Conservation (phyloP, 2,888 invertebrate species). For the Xanthia icteritia region DNA sequence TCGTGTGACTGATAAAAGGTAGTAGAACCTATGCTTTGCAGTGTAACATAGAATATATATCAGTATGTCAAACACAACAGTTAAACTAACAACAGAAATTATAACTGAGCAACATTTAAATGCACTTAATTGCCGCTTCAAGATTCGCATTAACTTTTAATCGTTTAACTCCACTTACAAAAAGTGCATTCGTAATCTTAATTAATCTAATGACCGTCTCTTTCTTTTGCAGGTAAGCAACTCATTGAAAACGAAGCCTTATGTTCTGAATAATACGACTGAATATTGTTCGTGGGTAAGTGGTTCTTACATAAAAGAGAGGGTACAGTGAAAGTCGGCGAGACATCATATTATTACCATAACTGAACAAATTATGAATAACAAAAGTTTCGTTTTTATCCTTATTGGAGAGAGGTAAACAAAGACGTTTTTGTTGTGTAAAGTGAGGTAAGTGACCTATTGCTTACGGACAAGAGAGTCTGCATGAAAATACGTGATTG, state of each 20-base stretch:
- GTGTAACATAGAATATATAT: background rate
- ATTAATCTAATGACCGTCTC: slow-evolving; percentile 63
- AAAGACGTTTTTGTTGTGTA: slow-evolving; percentile 16
- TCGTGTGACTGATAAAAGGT: background rate
- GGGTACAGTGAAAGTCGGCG: slow-evolving; percentile 62
- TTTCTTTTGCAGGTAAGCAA: slow-evolving; percentile 66
- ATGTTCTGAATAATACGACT: background rate
- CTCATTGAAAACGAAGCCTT: slow-evolving; percentile 33
- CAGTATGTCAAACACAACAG: no score
- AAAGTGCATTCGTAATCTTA: slow-evolving; percentile 57
- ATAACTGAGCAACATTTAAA: slow-evolving; percentile 32
- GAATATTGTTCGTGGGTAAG: slow-evolving; percentile 21
- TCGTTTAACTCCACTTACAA: slow-evolving; percentile 47
- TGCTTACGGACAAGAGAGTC: background rate
- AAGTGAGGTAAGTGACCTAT: slow-evolving; percentile 11
- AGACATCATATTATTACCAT: slow-evolving; percentile 58
- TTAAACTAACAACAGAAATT: slow-evolving; percentile 31
- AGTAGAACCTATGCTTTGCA: background rate
- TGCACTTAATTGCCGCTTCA: slow-evolving; percentile 33
- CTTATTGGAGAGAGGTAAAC: slow-evolving; percentile 27
- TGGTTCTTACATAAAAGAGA: slow-evolving; percentile 60
- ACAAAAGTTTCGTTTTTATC: slow-evolving; percentile 44
- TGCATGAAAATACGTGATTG: background rate
- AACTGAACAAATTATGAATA: slow-evolving; percentile 64
- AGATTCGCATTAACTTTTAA: slow-evolving; percentile 40